These are phyloP conservation scores for Acropora yongei DNA, from an alignment of 64 coral and sea anemone species.

Conservation along the genomic window DNA sequence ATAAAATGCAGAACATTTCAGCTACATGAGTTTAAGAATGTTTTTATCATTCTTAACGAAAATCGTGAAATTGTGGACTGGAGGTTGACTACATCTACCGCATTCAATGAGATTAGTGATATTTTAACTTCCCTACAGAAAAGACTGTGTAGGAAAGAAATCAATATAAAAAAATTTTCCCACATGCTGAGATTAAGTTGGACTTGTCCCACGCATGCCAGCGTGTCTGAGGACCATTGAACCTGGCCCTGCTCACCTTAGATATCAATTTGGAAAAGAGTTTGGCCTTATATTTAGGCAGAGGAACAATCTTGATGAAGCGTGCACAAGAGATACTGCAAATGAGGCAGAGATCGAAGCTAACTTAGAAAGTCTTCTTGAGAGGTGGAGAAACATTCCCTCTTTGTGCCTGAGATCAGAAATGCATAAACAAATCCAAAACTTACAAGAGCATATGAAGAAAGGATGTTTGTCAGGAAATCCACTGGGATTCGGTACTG, in stretches of 20 bases:
- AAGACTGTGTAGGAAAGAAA: conserved; percentile 10
- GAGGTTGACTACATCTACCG: conserved; percentile 53
- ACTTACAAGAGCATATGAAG: conserved; percentile 8
- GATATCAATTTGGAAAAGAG: conserved; percentile 46
- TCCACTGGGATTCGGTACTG: conserved; percentile 58
- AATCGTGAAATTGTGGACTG: conserved; percentile 61
- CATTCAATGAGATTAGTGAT: conserved; percentile 67
- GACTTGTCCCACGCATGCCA: conserved; percentile 64
- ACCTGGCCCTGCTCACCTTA: background rate
- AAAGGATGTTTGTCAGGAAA: conserved; percentile 66
- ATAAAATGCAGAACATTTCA: conserved; percentile 9
- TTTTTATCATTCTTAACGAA: conserved; percentile 74
- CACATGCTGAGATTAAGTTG: conserved; percentile 4
- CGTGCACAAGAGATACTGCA: background rate
- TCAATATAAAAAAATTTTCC: conserved; percentile 10
- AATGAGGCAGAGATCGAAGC: conserved; percentile 23
- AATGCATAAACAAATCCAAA: conserved; percentile 32
- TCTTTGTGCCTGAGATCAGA: background rate
- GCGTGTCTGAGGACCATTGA: conserved; percentile 36
- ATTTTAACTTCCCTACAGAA: conserved; percentile 57
- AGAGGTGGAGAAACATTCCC: conserved; percentile 38
- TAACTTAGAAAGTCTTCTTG: conserved; percentile 50
- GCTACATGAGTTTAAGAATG: conserved; percentile 60
- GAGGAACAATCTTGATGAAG: conserved; percentile 28
- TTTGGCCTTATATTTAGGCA: conserved; percentile 47